Evolutionary conservation across 1,140 invertebrate genomes (phyloP), one percentile per base, ranked within the genome.

Genomic region (Ylistrum balloti): DNA sequence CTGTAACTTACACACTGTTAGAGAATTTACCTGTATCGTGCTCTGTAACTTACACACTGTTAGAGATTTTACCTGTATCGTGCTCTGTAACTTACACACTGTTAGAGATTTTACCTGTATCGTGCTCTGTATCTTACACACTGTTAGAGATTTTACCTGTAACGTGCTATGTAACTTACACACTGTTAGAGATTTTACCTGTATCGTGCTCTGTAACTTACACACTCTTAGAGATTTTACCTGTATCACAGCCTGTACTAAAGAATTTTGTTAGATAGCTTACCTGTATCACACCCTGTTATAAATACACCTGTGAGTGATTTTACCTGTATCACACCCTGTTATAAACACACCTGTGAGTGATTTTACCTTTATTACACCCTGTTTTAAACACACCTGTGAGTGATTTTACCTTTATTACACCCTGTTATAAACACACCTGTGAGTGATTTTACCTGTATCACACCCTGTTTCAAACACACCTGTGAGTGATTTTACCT

Each of bases 271-370:
- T 22, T 13, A 32, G 20, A 33, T 35, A 74, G n/a, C 86, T 90
- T 28, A 91, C 90, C 89, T 88, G 90, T 91, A 38, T 93, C 90
- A 88, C 91, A 92, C 34, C 91, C 91, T 11, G 90, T 93, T 41
- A 92, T 91, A 0, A 92, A 33, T 7, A 91, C 91, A 48, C 90
- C 86, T 38, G 22, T 22, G 20, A 32, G 20, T 38, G 74, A 74
- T 22, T 74, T 90, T 28, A 91, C 90, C 89, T 88, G 90, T 91
- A 38, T 93, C 90, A 88, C 91, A 92, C 34, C 91, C 91, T 11
- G 90, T 93, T 41, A 92, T 91, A 0, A 92, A 33, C 3, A 91
- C 91, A 48, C 90, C 86, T 38, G 22, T 22, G 20, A 32, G 20
- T 38, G 74, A 74, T 22, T 74, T 90, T 28, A 91, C 90, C 89